phyloP scores from a whole-genome alignment of 2,888 invertebrate species.

The Rhagophthalmus giganteus region DNA sequence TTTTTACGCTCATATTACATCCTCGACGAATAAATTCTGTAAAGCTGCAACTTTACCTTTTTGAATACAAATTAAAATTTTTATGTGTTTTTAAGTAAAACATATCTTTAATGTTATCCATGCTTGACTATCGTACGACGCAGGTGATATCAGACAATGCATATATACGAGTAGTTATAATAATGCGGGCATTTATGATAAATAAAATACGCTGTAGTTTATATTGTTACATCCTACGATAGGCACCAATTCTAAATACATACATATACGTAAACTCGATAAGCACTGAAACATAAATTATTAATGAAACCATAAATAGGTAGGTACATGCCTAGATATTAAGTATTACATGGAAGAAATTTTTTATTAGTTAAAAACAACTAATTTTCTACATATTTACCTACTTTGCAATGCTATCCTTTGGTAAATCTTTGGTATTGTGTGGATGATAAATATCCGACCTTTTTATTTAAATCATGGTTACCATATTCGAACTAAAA shows the following conservation, averaged over 20 bases:
- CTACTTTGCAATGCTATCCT: too few species aligned
- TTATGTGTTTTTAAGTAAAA: not conserved
- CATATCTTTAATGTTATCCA: slow-evolving; percentile 4
- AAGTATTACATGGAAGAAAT: not conserved
- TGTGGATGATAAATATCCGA: too few species aligned
- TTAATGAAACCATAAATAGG: slow-evolving; percentile 22
- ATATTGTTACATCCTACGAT: slow-evolving; percentile 21
- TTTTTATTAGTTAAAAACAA: too few species aligned
- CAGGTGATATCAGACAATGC: slow-evolving; percentile 27
- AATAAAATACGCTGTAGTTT: slow-evolving; percentile 22
- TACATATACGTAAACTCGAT: slow-evolving; percentile 17
- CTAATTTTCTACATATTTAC: too few species aligned
- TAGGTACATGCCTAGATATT: not conserved
- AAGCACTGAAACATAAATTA: slow-evolving; percentile 15
- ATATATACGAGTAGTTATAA: slow-evolving; percentile 5
- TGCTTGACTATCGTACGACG: slow-evolving; percentile 22
- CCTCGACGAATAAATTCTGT: too few species aligned
- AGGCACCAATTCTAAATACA: slow-evolving; percentile 20
- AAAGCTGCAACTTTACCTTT: too few species aligned
- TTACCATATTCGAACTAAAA: too few species aligned
- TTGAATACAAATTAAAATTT: too few species aligned
- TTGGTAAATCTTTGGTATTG: too few species aligned
- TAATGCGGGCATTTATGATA: slow-evolving; percentile 28
- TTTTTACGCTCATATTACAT: too few species aligned
- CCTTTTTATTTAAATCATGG: too few species aligned